These are phyloP conservation scores for Enoplosus armatus DNA, from an alignment of 2,797 vertebrate genomes.

Conservation along the genomic window DNA sequence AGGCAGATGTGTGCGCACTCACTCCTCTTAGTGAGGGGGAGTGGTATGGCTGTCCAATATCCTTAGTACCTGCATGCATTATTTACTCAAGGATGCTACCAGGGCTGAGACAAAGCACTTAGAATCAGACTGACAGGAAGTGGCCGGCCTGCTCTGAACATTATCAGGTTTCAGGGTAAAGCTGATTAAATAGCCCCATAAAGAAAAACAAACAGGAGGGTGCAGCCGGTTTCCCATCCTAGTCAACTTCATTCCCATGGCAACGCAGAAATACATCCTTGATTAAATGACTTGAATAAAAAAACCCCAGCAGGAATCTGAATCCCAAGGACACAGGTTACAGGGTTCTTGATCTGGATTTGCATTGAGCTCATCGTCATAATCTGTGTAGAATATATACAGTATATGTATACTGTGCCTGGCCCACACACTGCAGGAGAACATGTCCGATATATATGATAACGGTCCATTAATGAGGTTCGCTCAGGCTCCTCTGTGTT, in stretches of 20 bases:
- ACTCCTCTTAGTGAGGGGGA: conserved; percentile 45
- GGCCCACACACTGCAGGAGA: neutral
- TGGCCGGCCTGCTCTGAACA: conserved; percentile 38
- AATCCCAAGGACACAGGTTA: neutral
- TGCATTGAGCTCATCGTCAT: neutral
- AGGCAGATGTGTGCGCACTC: conserved; percentile 43
- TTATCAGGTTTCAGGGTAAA: conserved; percentile 62
- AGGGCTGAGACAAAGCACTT: conserved; percentile 63
- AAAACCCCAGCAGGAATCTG: conserved; percentile 3
- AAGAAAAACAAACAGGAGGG: neutral
- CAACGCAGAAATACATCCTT: neutral
- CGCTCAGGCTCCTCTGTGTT: conserved; percentile 3
- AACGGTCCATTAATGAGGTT: conserved; percentile 13
- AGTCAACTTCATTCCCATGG: conserved; percentile 7
- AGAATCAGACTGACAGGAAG: conserved; percentile 61
- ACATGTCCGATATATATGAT: neutral
- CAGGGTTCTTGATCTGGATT: neutral
- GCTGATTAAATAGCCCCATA: conserved; percentile 43
- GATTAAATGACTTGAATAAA: neutral
- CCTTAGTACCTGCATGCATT: conserved; percentile 76
- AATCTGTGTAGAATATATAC: neutral
- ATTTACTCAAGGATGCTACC: conserved; percentile 76
- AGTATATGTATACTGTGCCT: neutral
- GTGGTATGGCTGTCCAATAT: conserved; percentile 61
- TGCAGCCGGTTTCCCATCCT: neutral